Evolutionary conservation across 2,797 vertebrate species (phyloP).

Genomic region (Carduelis carduelis): DNA sequence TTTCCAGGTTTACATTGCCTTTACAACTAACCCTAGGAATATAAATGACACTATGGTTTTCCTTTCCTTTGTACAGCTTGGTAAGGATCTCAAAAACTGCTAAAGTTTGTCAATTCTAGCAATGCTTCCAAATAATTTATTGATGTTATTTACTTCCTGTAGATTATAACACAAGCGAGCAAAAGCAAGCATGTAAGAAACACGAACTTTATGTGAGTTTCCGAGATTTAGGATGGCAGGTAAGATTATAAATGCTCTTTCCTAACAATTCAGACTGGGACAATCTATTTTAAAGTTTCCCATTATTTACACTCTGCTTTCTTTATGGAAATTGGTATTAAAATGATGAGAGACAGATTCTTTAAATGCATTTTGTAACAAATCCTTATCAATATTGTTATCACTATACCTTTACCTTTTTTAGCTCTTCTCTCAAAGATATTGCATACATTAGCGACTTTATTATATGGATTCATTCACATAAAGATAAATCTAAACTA

Average conservation of each 20-base stretch:
- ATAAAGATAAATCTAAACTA: not conserved
- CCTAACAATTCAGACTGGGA: not conserved
- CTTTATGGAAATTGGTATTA: not conserved
- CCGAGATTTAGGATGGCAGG: conserved; percentile 98
- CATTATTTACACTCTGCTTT: not conserved
- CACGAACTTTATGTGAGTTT: conserved; percentile 99
- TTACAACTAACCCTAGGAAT: not conserved
- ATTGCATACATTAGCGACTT: not conserved
- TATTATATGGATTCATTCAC: not conserved
- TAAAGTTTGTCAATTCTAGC: not conserved
- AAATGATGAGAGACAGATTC: not conserved
- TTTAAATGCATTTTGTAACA: not conserved
- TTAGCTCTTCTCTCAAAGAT: not conserved
- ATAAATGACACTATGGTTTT: not conserved
- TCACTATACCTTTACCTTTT: not conserved
- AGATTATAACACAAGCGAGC: conserved; percentile 97
- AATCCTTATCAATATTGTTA: not conserved
- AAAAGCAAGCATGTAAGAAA: conserved; percentile 99
- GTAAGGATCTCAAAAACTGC: not conserved
- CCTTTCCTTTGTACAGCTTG: not conserved
- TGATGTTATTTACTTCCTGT: conserved; percentile 28
- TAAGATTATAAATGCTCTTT: conserved; percentile 59
- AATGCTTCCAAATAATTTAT: not conserved
- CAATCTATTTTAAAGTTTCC: not conserved
- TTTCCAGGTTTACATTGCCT: not conserved